Evolutionary conservation across 1,140 invertebrate species (phyloP), one percentile per base, ranked within the genome.

Genomic region (Olivierus martensii): DNA sequence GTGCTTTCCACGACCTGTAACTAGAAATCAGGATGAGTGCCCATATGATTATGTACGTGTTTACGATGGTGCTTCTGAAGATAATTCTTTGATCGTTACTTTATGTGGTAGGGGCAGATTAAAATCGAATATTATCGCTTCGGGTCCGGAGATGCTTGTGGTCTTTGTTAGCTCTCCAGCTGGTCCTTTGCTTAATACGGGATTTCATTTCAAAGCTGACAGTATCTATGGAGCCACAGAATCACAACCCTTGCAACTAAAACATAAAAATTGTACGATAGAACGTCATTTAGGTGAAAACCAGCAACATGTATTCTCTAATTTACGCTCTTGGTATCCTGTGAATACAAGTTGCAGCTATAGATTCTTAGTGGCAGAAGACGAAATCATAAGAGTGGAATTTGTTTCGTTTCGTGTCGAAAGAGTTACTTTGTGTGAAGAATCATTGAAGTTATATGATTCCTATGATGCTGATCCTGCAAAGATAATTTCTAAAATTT

Each of bases 51-150:
- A 86, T 71, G 82, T 93, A 53, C 77, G 62, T 52, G 84, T 93
- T 47, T 90, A 89, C 72, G 89, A 93, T 63, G 89, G 88, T 1
- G 84, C 87, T 60, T 83, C 89, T 63, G 85, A 88, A 57, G 80
- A 80, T 19, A 80, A 82, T 41, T 80, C 84, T 1, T 78, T 88
- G 10, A 92, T 93, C 55, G 87, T 87, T 3, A 88, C 84, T 3
- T 90, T 93, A 63, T 92, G 88, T 64, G 88, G 89, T 4, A 85
- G 91, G 79, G 88, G 88, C 19, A 87, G 90, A 66, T 90, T 92
- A 61, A 88, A 87, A 0, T 90, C 88, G 70, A 89, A 87, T 56
- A 91, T 93, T 59, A 89, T 91, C 58, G 88, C 52, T 7, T 90
- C 87, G 12, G 86, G 86, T 14, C 79, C 84, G 54, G 84, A 90